Base-by-base conservation (phyloP, 2,888 invertebrate genomes). In the Cheilosia vernalis region DNA sequence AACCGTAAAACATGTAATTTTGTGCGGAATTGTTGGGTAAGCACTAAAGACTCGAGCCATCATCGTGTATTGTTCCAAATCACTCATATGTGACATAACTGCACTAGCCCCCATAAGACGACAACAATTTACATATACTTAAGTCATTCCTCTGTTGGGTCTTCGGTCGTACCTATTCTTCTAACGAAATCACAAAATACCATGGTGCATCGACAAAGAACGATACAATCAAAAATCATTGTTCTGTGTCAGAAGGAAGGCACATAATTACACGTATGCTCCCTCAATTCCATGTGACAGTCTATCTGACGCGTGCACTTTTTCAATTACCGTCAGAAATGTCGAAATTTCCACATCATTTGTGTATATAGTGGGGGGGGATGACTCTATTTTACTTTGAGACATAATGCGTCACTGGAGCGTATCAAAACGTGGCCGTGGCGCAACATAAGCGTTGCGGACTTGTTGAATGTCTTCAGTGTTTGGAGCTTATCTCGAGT, bases 51-150 rank as follows among this genome's bases (percentile, higher is more conserved):
- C 66, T 61, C 37, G 21, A 60, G 27, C 30, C 49, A 66, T 63
- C 76, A 55, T 30, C 55, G 56, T 73, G 79, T 63, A 83, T 83
- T 83, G 83, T 83, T 83, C 67, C 73, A 73, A 49, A 79, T 83
- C 83, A 78, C 73, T 83, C 83, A 83, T 67, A 63, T 83, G 83
- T 83, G 83, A 79, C 83, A 79, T 74, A 84, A 79, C 79, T 79
- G 83, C 83, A 83, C 73, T 49, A 79, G 78, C 72, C 72, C 72
- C 9, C 55, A 74, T 67, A 61, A 78, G 83, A 78, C 72, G 83
- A 79, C 80, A 79, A 64, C 79, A 53, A 84, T 79, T 84, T 79
- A 83, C 82, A 83, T 83, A 66, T 33, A 72, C 67, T 51, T 42
- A 56, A 70, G 67, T 49, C 42, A 49, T 55, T 63, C 21, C 37